These are phyloP conservation scores for Speoplatyrhinus poulsoni DNA, from an alignment of 2,113 vertebrate species.

Conservation along the genomic window DNA sequence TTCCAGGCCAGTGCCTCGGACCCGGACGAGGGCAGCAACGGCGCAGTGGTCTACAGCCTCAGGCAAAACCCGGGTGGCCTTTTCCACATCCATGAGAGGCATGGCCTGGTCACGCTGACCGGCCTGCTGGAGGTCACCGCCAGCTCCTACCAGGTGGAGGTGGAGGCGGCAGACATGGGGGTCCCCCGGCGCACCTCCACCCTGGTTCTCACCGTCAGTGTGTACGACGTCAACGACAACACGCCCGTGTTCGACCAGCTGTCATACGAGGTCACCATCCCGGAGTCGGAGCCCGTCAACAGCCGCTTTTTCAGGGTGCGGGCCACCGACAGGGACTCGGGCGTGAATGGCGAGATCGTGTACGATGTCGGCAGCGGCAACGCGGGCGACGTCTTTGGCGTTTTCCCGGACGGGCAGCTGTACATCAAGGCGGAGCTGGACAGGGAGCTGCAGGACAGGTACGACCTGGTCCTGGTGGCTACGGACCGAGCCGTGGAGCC, in stretches of 20 bases:
- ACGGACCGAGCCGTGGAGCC: slow-evolving; percentile 92
- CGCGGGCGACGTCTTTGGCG: slow-evolving; percentile 87
- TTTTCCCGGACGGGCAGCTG: slow-evolving; percentile 95
- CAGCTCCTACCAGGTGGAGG: slow-evolving; percentile 91
- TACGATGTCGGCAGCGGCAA: slow-evolving; percentile 92
- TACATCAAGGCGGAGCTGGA: slow-evolving; percentile 96
- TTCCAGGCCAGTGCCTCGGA: slow-evolving; percentile 93
- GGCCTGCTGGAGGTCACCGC: slow-evolving; percentile 86
- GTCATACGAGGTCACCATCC: slow-evolving; percentile 91
- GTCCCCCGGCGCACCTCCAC: slow-evolving; percentile 86
- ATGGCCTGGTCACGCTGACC: slow-evolving; percentile 84
- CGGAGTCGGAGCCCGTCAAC: slow-evolving; percentile 93
- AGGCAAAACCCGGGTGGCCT: slow-evolving; percentile 89
- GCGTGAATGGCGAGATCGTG: slow-evolving; percentile 91
- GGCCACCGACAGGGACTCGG: slow-evolving; percentile 92
- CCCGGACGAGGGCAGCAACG: slow-evolving; percentile 90
- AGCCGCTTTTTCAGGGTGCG: slow-evolving; percentile 94
- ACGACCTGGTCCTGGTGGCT: slow-evolving; percentile 85
- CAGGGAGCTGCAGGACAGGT: slow-evolving; percentile 91
- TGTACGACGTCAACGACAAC: slow-evolving; percentile 97
- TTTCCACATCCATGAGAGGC: slow-evolving; percentile 86
- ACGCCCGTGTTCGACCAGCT: slow-evolving; percentile 93
- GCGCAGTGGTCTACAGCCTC: slow-evolving; percentile 88
- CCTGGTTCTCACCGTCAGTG: slow-evolving; percentile 87
- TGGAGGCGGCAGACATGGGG: slow-evolving; percentile 87